Evolutionary conservation across 1,140 invertebrate species (phyloP).

Genomic region (Aethina tumida): DNA sequence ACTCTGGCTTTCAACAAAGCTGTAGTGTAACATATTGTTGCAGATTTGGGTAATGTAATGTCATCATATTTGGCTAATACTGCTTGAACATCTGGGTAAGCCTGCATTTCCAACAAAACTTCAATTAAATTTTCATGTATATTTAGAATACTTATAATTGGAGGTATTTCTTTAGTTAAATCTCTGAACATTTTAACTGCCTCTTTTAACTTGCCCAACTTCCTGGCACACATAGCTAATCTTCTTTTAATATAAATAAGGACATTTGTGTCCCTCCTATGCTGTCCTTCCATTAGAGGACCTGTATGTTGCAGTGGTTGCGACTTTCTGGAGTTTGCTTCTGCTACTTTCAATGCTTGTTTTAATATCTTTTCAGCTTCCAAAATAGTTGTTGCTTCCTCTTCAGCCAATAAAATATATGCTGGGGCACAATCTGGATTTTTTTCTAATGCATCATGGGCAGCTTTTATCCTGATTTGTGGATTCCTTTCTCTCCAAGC

Average conservation of each 20-base stretch:
- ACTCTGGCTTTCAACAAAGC: conserved; percentile 79
- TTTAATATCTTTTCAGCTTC: conserved; percentile 85
- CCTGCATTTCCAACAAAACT: conserved; percentile 88
- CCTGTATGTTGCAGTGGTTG: conserved; percentile 67
- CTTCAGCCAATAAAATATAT: conserved; percentile 91
- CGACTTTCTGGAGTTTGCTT: conserved; percentile 74
- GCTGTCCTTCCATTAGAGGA: conserved; percentile 63
- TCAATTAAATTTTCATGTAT: conserved; percentile 98
- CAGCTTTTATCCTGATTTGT: conserved; percentile 81
- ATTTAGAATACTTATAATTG: conserved; percentile 92
- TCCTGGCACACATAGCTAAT: conserved; percentile 93
- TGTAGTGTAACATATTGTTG: conserved; percentile 94
- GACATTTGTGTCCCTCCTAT: conserved; percentile 89
- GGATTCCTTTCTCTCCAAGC: conserved; percentile 96
- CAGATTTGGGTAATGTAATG: conserved; percentile 89
- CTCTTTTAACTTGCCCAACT: conserved; percentile 87
- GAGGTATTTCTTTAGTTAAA: conserved; percentile 91
- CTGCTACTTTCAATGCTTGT: conserved; percentile 80
- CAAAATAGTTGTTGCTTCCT: conserved; percentile 85
- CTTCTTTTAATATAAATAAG: conserved; percentile 91
- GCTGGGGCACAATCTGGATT: conserved; percentile 93
- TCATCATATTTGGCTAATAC: conserved; percentile 96
- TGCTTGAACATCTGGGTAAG: conserved; percentile 91
- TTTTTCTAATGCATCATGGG: conserved; percentile 80
- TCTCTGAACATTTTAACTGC: conserved; percentile 96